These are phyloP conservation scores for Maconellicoccus hirsutus DNA, from an alignment of 1,140 invertebrate genomes.

Conservation along the genomic window DNA sequence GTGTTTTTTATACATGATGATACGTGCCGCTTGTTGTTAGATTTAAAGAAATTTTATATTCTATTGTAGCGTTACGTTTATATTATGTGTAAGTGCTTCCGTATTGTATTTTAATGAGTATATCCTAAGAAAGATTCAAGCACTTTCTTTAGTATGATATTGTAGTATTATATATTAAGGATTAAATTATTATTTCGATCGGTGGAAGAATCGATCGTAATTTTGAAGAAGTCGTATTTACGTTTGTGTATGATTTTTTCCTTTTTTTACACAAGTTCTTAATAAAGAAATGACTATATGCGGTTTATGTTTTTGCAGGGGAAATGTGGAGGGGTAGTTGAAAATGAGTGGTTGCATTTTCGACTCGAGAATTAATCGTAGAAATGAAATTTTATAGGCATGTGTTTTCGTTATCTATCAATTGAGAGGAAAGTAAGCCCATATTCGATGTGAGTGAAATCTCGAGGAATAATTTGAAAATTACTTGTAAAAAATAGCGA, in stretches of 20 bases:
- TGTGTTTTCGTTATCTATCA: no score
- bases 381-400: no score
- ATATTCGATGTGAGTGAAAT: no score
- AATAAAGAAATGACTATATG: neutral
- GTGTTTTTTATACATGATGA: neutral
- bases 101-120: neutral
- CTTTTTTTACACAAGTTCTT: slow-evolving; percentile 4
- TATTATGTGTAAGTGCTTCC: neutral
- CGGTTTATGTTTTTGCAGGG: neutral
- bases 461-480: no score
- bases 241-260: neutral
- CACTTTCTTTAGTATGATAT: neutral
- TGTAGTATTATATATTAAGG: neutral
- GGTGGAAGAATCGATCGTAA: no score
- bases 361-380: no score
- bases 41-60: neutral
- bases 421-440: no score
- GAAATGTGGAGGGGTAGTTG: no score
- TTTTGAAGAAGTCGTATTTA: no score
- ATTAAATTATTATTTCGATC: neutral
- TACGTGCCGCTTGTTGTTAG: neutral
- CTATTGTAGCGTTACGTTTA: neutral
- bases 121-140: neutral
- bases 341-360: no score
- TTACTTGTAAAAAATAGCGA: no score